These are phyloP conservation scores for Euwallacea fornicatus DNA, from an alignment of 1,140 invertebrate genomes.

Conservation along the genomic window DNA sequence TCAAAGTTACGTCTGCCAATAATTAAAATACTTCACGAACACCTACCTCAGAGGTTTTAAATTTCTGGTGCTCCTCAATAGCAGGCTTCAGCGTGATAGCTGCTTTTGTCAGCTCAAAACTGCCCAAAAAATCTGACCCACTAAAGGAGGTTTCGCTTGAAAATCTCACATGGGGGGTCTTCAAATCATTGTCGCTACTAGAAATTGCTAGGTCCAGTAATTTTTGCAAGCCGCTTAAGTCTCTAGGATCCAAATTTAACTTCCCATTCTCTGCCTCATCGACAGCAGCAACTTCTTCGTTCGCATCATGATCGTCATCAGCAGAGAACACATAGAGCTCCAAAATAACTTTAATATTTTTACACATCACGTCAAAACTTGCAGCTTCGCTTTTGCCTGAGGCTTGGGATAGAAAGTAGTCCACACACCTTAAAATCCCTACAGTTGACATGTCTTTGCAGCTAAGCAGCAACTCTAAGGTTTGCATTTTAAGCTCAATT, in stretches of 20 bases:
- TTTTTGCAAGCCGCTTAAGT: slow-evolving; percentile 52
- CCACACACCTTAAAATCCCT: slow-evolving; percentile 57
- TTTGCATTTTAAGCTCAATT: slow-evolving; percentile 69
- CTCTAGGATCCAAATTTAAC: slow-evolving; percentile 19
- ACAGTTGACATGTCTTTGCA: slow-evolving; percentile 63
- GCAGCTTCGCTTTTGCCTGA: slow-evolving; percentile 41
- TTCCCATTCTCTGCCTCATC: slow-evolving; percentile 20
- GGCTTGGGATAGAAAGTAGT: slow-evolving; percentile 52
- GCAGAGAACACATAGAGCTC: slow-evolving; percentile 47
- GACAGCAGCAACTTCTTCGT: background rate
- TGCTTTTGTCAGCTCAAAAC: slow-evolving; percentile 60
- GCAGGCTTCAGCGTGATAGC: slow-evolving; percentile 53
- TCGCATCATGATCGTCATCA: background rate
- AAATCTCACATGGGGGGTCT: slow-evolving; percentile 49
- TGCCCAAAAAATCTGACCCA: slow-evolving; percentile 56
- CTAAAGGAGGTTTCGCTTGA: slow-evolving; percentile 41
- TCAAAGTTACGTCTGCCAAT: background rate
- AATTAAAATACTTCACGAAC: background rate
- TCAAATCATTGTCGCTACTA: slow-evolving; percentile 41
- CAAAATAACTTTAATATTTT: slow-evolving; percentile 47
- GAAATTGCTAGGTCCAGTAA: slow-evolving; percentile 51
- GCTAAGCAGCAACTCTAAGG: slow-evolving; percentile 68
- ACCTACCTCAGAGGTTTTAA: slow-evolving; percentile 57
- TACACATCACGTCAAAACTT: slow-evolving; percentile 43
- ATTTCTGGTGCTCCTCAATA: slow-evolving; percentile 52